These are phyloP conservation scores for Phytoseiulus persimilis DNA, from an alignment of 2,888 invertebrate species.

Conservation along the genomic window DNA sequence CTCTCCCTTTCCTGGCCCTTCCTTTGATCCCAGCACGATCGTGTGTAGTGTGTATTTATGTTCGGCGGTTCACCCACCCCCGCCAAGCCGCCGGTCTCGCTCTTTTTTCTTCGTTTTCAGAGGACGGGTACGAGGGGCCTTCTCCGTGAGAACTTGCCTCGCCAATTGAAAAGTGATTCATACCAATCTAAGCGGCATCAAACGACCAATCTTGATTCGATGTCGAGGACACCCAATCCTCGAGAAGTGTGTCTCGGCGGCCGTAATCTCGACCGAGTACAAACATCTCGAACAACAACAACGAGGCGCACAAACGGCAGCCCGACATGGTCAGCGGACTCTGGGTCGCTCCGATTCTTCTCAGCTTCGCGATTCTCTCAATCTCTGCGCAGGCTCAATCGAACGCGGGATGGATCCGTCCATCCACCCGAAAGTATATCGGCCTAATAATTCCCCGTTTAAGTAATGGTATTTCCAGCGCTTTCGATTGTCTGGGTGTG, in stretches of 20 bases:
- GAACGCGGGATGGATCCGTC: neutral
- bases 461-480: neutral
- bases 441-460: neutral
- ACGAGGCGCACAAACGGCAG: neutral
- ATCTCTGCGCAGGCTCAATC: neutral
- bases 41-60: neutral
- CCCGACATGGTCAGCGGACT: neutral
- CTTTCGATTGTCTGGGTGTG: neutral
- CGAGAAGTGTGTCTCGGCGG: neutral
- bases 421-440: neutral
- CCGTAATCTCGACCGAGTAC: neutral
- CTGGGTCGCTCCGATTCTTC: neutral
- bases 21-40: neutral
- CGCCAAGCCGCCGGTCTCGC: neutral
- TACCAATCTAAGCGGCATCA: neutral
- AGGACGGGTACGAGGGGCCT: neutral
- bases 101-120: neutral
- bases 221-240: constrained; percentile 5
- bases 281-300: neutral
- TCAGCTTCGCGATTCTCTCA: neutral
- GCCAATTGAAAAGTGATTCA: neutral
- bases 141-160: neutral
- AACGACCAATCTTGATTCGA: neutral
- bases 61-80: neutral
- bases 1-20: neutral